phyloP scores from a whole-genome alignment of 1,140 invertebrate species.

The Forficula auricularia region DNA sequence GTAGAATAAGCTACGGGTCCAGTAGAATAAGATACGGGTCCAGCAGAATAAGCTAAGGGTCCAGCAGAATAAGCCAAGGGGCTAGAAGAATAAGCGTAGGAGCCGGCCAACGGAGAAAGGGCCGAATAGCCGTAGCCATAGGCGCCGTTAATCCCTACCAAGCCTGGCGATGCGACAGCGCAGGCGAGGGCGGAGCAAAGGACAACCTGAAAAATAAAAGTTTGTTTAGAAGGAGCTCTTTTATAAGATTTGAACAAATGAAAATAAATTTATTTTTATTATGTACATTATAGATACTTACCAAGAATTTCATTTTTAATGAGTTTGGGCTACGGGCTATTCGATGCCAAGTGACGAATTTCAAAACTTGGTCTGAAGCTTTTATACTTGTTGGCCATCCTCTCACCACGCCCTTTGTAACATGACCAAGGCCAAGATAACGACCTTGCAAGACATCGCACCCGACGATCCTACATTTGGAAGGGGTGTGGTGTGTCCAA shows the following conservation, averaged over 20 bases:
- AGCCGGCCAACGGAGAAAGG: conserved; percentile 22
- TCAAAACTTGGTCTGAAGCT: no score
- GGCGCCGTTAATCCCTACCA: conserved; percentile 12
- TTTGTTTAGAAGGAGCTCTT: no score
- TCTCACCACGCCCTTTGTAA: no score
- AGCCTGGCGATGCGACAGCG: conserved; percentile 13
- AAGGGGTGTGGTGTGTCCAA: no score
- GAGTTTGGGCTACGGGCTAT: no score
- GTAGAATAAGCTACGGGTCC: conserved; percentile 8
- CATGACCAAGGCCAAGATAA: no score
- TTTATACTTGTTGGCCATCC: no score
- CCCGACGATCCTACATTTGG: no score
- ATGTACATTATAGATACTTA: conserved; percentile 11
- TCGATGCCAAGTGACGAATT: no score
- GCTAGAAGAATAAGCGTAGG: conserved; percentile 16
- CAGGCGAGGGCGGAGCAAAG: conserved; percentile 18
- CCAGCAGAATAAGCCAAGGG: conserved; percentile 15
- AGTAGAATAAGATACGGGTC: conserved; percentile 15
- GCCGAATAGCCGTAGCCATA: conserved; percentile 18
- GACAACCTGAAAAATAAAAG: conserved; percentile 19
- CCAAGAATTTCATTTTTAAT: conserved; percentile 16
- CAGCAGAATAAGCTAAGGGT: no score
- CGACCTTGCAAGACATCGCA: no score
- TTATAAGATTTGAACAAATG: no score
- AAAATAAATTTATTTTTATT: neutral